Evolutionary conservation across 2,113 vertebrate genomes (phyloP).

Genomic region (Tamias sibiricus): DNA sequence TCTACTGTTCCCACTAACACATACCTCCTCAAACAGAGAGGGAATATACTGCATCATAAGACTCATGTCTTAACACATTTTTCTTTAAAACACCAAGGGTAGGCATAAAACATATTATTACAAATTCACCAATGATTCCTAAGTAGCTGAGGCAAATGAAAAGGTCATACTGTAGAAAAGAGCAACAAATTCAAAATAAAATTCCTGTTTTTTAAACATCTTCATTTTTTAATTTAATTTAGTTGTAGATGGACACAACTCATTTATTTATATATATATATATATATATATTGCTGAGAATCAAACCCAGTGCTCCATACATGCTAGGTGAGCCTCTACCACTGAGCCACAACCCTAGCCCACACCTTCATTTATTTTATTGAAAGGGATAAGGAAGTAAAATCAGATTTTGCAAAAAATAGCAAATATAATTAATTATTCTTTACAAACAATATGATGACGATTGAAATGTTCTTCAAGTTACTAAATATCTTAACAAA

Average conservation of each 20-base stretch:
- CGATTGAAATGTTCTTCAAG: conserved; percentile 13
- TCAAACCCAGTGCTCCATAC: too few relatives aligned
- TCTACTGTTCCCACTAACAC: neutral
- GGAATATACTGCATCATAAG: neutral
- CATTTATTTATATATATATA: too few relatives aligned
- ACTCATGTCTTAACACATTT: neutral
- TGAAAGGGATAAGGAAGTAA: neutral
- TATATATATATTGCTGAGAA: too few relatives aligned
- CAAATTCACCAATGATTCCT: neutral
- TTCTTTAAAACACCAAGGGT: conserved; percentile 32
- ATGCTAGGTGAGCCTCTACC: too few relatives aligned
- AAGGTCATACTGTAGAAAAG: neutral
- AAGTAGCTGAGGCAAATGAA: neutral
- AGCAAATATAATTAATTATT: neutral
- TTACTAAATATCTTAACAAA: conserved; percentile 1
- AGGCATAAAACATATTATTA: neutral
- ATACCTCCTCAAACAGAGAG: neutral
- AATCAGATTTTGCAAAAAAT: conserved; percentile 19
- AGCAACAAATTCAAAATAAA: neutral
- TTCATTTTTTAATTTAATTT: neutral
- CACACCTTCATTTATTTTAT: neutral
- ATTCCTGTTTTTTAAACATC: neutral
- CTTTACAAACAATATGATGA: neutral
- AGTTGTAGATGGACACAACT: too few relatives aligned
- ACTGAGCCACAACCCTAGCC: too few relatives aligned